A percentile compares a stretch with the other conserved stretches of the same genome.
Conservation (phyloP, 2,888 invertebrate species). For the Strigamia transsilvanica region DNA sequence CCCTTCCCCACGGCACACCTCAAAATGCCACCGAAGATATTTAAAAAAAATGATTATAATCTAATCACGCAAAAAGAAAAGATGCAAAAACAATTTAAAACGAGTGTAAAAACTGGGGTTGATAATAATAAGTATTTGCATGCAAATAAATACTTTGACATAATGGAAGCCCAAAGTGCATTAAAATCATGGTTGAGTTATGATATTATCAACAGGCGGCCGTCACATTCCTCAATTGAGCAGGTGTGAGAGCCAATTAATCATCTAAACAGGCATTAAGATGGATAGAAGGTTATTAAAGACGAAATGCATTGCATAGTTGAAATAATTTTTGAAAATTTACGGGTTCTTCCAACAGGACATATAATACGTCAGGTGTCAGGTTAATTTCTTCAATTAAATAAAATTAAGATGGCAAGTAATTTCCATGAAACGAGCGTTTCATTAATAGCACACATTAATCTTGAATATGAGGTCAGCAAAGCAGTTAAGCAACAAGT, state of each 20-base stretch:
- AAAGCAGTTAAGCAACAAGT: constrained; percentile 47
- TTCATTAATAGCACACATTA: constrained; percentile 45
- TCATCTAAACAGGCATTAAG: constrained; percentile 48
- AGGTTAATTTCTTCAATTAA: constrained; percentile 42
- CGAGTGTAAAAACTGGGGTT: constrained; percentile 16
- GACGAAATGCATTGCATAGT: not conserved
- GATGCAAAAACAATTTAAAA: constrained; percentile 35
- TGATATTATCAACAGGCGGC: constrained; percentile 49
- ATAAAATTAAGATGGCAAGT: constrained; percentile 40
- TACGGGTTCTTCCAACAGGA: not conserved
- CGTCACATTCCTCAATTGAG: constrained; percentile 48
- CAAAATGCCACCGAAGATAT: constrained; percentile 43
- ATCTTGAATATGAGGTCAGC: constrained; percentile 29
- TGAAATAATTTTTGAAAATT: not conserved
- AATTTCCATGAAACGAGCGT: constrained; percentile 40
- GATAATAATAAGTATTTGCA: constrained; percentile 48
- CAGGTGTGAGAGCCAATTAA: constrained; percentile 49
- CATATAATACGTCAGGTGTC: not conserved
- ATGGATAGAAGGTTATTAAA: constrained; percentile 46
- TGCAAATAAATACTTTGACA: constrained; percentile 49
- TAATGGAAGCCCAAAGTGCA: constrained; percentile 38
- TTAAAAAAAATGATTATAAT: constrained; percentile 42
- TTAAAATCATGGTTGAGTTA: constrained; percentile 31
- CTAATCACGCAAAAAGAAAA: constrained; percentile 38
- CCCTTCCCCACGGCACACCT: constrained; percentile 35